phyloP scores from a whole-genome alignment of 2,797 vertebrate species.

The Smutsia temminckii region DNA sequence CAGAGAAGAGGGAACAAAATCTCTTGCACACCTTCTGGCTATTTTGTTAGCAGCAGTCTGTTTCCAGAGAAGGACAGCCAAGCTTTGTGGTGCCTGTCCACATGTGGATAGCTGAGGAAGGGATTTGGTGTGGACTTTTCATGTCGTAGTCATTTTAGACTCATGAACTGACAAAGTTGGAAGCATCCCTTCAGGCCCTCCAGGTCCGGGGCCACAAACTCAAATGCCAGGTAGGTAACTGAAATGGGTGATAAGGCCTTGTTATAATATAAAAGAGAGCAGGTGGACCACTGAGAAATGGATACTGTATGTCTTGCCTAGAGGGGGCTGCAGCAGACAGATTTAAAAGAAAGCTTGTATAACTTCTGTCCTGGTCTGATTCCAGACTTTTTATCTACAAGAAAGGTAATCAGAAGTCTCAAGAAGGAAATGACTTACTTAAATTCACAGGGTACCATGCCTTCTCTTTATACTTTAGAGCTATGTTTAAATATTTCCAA shows the following conservation, averaged over 20 bases:
- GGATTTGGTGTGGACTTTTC: neutral
- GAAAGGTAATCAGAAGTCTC: neutral
- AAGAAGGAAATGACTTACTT: slow-evolving; percentile 6
- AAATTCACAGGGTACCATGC: neutral
- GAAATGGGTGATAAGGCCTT: neutral
- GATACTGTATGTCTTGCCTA: neutral
- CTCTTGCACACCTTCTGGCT: neutral
- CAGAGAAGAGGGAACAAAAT: neutral
- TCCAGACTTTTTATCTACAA: neutral
- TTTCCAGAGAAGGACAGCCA: neutral
- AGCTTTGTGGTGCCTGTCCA: neutral
- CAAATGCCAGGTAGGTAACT: neutral
- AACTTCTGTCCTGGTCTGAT: neutral
- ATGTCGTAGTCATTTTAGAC: neutral
- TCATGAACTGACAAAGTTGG: neutral
- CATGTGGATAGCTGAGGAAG: neutral
- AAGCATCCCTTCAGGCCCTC: neutral
- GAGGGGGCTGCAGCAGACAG: neutral
- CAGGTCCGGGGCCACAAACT: neutral
- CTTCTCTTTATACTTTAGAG: neutral
- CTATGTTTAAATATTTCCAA: neutral
- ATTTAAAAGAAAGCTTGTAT: neutral
- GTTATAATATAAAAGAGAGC: neutral
- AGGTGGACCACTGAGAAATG: neutral
- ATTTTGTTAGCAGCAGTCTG: neutral